Conservation (phyloP, 1,140 invertebrate genomes). For the Conus betulinus region DNA sequence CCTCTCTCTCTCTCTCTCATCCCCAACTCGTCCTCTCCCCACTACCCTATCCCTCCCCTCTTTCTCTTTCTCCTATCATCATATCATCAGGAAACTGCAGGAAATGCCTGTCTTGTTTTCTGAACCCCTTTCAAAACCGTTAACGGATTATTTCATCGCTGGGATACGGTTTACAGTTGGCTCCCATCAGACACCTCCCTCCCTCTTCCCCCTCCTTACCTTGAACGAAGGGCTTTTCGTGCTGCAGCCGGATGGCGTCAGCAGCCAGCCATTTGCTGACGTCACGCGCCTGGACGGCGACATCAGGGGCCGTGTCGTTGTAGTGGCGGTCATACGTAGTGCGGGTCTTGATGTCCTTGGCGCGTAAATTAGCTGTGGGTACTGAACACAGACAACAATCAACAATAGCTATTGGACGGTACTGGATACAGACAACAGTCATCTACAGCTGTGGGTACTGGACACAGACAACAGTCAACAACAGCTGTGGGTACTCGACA, state of each 20-base stretch:
- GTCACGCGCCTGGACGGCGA: conserved; percentile 60
- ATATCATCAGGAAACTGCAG: no score
- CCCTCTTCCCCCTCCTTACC: conserved; percentile 4
- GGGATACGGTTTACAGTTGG: background rate
- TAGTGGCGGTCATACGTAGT: conserved; percentile 70
- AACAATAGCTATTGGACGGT: no score
- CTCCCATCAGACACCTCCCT: no score
- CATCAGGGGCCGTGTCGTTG: conserved; percentile 61
- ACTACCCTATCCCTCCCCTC: background rate
- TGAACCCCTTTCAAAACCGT: background rate
- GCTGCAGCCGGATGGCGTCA: conserved; percentile 57
- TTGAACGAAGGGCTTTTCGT: conserved; percentile 20
- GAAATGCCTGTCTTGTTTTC: background rate
- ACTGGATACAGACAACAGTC: no score
- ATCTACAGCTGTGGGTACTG: no score
- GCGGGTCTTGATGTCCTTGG: conserved; percentile 59
- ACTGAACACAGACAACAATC: conserved; percentile 46
- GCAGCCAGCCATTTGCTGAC: conserved; percentile 56
- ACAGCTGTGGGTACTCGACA: no score
- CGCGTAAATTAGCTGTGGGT: conserved; percentile 58
- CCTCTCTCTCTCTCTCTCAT: no score
- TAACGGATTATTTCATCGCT: background rate
- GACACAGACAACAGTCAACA: no score
- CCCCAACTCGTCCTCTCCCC: background rate
- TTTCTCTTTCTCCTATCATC: background rate